Percentiles rank a stretch among this genome's conserved stretches.
Conservation (phyloP, 2,888 invertebrate genomes). For the Heliconius aoede region DNA sequence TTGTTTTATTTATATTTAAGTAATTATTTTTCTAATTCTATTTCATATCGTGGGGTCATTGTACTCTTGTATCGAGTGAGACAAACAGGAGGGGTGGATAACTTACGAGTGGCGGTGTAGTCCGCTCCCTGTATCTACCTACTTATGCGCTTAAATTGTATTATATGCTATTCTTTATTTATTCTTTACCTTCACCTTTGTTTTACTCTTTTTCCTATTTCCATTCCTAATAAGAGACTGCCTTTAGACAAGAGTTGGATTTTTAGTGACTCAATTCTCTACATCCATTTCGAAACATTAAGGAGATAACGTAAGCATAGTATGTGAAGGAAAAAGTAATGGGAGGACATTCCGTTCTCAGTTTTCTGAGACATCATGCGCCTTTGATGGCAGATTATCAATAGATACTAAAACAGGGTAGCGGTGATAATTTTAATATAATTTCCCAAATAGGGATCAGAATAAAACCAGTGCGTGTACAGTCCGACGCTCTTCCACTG, state of each 20-base stretch:
- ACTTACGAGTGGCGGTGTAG: background rate
- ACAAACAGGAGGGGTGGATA: background rate
- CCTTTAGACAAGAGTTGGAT: background rate
- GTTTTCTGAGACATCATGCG: background rate
- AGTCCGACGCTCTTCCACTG: background rate
- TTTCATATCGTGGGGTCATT: background rate
- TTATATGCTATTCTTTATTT: background rate
- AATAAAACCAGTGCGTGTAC: background rate
- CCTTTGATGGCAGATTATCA: background rate
- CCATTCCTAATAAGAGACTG: background rate
- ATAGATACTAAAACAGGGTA: too few species aligned
- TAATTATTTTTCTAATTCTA: background rate
- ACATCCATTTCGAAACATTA: background rate
- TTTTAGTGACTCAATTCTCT: background rate
- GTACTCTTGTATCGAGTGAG: background rate
- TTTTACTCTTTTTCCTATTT: background rate
- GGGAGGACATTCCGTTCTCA: background rate
- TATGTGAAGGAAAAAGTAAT: too few species aligned
- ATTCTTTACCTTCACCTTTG: background rate
- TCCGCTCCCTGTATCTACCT: background rate
- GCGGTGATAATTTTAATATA: too few species aligned
- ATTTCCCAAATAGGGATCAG: background rate
- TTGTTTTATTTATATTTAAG: background rate
- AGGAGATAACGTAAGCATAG: too few species aligned
- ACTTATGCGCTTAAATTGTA: background rate